Percentiles rank a stretch among this genome's conserved stretches.
phyloP scores from a whole-genome alignment of 2,888 invertebrate genomes.

The Xylocampa areola region DNA sequence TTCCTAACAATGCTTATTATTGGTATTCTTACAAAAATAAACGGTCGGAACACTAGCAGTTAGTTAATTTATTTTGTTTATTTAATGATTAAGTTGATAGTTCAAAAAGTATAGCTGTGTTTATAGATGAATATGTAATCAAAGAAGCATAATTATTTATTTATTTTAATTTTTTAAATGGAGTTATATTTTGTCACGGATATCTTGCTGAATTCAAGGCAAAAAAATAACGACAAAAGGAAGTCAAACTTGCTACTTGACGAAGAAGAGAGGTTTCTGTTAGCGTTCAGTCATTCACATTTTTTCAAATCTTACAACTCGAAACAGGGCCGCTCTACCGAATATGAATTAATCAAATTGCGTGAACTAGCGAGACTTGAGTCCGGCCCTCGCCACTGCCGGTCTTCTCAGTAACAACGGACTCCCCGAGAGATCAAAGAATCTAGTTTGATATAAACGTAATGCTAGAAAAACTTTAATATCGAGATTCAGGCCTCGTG shows the following conservation, averaged over 20 bases:
- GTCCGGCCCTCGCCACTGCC: conserved; percentile 86
- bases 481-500: conserved; percentile 69
- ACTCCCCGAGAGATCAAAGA: conserved; percentile 70
- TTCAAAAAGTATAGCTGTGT: too few species aligned
- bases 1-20: too few species aligned
- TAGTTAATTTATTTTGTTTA: too few species aligned
- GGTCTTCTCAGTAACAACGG: conserved; percentile 87
- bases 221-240: conserved; percentile 70
- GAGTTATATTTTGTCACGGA: too few species aligned
- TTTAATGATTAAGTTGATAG: too few species aligned
- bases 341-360: conserved; percentile 74
- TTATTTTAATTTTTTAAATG: too few species aligned
- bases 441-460: conserved; percentile 55
- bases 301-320: conserved; percentile 65
- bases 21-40: too few species aligned
- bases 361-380: conserved; percentile 81
- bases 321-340: conserved; percentile 82
- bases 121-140: too few species aligned
- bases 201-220: too few species aligned
- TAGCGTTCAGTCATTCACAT: conserved; percentile 63
- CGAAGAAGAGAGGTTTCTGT: conserved; percentile 83
- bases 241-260: conserved; percentile 86
- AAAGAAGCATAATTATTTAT: too few species aligned
- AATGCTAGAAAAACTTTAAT: conserved; percentile 62
- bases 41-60: too few species aligned